A percentile compares a stretch with the other conserved stretches of the same genome.
Evolutionary conservation across 2,113 vertebrate species (phyloP).

Genomic region (Sylvicapra grimmia): DNA sequence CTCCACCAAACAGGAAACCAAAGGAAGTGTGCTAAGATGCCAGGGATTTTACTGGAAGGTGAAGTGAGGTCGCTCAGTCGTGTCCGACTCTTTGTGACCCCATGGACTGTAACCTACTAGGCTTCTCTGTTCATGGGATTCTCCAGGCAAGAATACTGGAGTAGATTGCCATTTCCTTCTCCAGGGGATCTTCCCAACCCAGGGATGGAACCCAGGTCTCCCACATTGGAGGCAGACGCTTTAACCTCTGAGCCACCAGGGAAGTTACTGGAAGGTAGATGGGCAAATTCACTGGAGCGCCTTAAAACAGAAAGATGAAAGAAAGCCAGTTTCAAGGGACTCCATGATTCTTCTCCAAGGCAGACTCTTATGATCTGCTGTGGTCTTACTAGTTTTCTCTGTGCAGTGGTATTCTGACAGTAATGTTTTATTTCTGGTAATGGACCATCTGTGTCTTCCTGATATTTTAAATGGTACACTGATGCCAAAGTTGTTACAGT

Average conservation of each 20-base stretch:
- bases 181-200: no score
- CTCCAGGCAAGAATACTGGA: no score
- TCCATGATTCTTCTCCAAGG: background rate
- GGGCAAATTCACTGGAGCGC: background rate
- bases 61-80: no score
- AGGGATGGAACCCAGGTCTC: no score
- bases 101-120: no score
- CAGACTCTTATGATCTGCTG: background rate
- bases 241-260: no score
- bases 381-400: background rate
- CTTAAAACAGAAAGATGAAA: background rate
- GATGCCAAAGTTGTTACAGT: background rate
- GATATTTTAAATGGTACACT: background rate
- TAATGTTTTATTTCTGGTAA: slow-evolving; percentile 8
- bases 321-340: background rate
- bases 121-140: no score
- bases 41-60: background rate
- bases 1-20: background rate
- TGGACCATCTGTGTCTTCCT: background rate
- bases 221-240: no score
- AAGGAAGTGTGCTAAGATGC: background rate
- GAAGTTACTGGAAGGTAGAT: background rate
- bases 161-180: no score
- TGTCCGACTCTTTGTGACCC: no score
- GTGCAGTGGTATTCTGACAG: background rate